Percentiles rank a stretch among this genome's conserved stretches.
These are phyloP conservation scores for Fragariocoptes setiger DNA, from an alignment of 1,140 invertebrate genomes.

Conservation along the genomic window DNA sequence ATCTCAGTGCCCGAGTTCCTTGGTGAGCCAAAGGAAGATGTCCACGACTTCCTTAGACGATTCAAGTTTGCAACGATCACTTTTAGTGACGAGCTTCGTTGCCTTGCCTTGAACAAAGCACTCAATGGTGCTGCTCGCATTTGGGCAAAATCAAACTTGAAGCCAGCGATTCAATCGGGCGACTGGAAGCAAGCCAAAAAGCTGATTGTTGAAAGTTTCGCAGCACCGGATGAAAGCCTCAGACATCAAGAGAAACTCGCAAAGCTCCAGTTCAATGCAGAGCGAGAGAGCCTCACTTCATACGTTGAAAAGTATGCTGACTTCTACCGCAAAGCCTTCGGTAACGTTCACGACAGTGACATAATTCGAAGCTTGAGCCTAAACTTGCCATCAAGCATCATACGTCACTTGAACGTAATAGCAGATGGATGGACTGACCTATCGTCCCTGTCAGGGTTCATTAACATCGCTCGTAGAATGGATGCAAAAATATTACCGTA, in stretches of 20 bases:
- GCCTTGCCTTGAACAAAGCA: neutral
- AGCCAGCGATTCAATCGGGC: neutral
- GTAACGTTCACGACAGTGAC: neutral
- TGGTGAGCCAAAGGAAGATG: neutral
- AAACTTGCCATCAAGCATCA: neutral
- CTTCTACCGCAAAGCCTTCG: neutral
- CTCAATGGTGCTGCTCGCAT: neutral
- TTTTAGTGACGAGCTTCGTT: neutral
- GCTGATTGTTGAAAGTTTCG: neutral
- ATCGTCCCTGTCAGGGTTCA: neutral
- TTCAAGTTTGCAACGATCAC: neutral
- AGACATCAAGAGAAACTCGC: neutral
- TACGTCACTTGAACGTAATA: neutral
- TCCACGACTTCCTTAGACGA: neutral
- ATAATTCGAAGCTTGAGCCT: neutral
- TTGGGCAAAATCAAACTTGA: neutral
- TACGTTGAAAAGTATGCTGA: neutral
- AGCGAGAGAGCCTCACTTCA: neutral
- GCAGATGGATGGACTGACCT: neutral
- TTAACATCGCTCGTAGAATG: neutral
- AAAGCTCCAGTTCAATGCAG: neutral
- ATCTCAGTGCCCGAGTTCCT: neutral
- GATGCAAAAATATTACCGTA: neutral
- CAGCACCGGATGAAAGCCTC: neutral
- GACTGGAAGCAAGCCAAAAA: neutral